Evolutionary conservation across 2,888 invertebrate species (phyloP).

Genomic region (Sturmia bella): DNA sequence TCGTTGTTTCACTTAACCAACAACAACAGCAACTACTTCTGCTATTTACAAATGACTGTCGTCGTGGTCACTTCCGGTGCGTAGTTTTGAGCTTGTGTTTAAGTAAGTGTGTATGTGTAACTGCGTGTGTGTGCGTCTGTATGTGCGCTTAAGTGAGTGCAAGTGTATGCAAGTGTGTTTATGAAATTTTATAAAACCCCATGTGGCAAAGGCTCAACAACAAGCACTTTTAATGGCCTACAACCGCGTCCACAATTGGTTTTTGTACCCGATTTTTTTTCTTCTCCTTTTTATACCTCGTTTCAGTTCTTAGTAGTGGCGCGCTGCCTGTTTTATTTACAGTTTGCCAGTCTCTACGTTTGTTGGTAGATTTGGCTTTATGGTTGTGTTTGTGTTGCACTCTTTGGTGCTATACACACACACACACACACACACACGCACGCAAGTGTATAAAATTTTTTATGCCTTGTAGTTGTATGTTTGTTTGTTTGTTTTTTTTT

Average conservation of each 20-base stretch:
- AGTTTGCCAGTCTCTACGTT: constrained; percentile 42
- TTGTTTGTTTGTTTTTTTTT: constrained; percentile 4
- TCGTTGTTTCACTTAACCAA: constrained; percentile 47
- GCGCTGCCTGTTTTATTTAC: constrained; percentile 41
- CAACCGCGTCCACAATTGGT: constrained; percentile 67
- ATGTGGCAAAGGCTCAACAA: constrained; percentile 69
- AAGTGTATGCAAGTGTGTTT: constrained; percentile 42
- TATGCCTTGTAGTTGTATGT: constrained; percentile 18
- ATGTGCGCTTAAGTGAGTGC: constrained; percentile 16
- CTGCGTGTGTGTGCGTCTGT: constrained; percentile 26
- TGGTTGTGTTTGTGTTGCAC: constrained; percentile 6
- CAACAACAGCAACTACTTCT: constrained; percentile 59
- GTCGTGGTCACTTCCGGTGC: constrained; percentile 70
- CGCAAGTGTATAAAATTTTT: constrained; percentile 34
- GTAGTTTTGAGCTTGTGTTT: constrained; percentile 53
- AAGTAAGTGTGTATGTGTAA: constrained; percentile 39
- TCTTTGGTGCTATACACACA: neutral
- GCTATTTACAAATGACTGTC: constrained; percentile 66
- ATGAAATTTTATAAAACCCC: constrained; percentile 65
- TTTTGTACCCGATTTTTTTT: constrained; percentile 37
- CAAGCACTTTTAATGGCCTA: constrained; percentile 69
- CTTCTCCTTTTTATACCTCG: neutral
- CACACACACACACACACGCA: too few species aligned
- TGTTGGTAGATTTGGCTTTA: constrained; percentile 33
- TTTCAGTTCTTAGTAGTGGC: constrained; percentile 25